Evolutionary conservation across 2,113 vertebrate genomes (phyloP).

Genomic region (Zeus faber): DNA sequence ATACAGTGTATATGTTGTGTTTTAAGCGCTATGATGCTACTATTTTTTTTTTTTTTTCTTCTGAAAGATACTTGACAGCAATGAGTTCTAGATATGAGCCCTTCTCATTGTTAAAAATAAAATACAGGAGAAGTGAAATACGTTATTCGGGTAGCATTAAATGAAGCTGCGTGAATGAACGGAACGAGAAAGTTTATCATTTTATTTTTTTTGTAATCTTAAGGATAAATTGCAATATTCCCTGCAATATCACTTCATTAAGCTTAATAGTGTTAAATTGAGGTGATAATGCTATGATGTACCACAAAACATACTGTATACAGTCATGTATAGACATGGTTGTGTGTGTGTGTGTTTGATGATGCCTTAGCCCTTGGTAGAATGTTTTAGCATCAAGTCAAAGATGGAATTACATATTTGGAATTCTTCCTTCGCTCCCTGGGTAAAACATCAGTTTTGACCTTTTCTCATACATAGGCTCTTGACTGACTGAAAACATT

Average conservation of each 20-base stretch:
- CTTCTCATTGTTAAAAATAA: conserved; percentile 8
- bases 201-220: conserved; percentile 39
- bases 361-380: conserved; percentile 3
- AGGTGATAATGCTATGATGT: conserved; percentile 15
- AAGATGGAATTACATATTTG: background rate
- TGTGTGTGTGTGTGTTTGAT: conserved; percentile 13
- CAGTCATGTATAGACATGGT: conserved; percentile 10
- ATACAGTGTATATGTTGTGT: conserved; percentile 42
- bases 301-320: conserved; percentile 21
- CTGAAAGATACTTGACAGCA: conserved; percentile 37
- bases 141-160: conserved; percentile 1
- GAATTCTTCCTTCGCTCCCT: background rate
- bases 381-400: background rate
- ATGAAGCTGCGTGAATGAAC: too few relatives aligned
- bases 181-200: conserved; percentile 10
- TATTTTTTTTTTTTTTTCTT: conserved; percentile 26
- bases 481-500: conserved; percentile 1
- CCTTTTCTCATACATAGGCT: background rate
- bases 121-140: conserved; percentile 11
- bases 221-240: conserved; percentile 14
- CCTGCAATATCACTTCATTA: background rate
- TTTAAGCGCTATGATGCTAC: conserved; percentile 40
- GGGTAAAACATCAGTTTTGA: background rate
- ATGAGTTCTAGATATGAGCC: background rate
- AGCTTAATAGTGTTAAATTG: conserved; percentile 4